These are phyloP conservation scores for Xanthostigma xanthostigma DNA, from an alignment of 2,888 invertebrate genomes.

Conservation along the genomic window DNA sequence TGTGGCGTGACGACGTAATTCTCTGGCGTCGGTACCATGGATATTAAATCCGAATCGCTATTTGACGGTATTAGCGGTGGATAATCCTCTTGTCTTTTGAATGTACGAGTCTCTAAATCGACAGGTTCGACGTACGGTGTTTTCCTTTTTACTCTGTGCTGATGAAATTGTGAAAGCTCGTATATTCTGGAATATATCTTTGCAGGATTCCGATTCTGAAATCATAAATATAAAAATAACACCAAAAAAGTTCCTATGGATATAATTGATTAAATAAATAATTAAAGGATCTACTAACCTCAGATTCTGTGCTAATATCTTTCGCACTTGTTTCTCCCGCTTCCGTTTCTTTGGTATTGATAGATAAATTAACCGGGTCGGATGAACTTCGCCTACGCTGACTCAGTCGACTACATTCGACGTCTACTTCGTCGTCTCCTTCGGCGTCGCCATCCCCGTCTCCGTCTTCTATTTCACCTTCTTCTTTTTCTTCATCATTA, in stretches of 20 bases:
- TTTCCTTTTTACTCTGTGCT: slow-evolving; percentile 42
- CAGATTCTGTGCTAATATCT: slow-evolving; percentile 19
- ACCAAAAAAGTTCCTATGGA: too few species aligned
- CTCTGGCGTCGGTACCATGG: slow-evolving; percentile 55
- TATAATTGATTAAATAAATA: too few species aligned
- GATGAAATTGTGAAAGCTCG: slow-evolving; percentile 30
- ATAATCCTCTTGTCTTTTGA: slow-evolving; percentile 51
- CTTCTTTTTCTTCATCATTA: slow-evolving; percentile 32
- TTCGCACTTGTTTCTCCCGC: slow-evolving; percentile 30
- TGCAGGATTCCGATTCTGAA: slow-evolving; percentile 17
- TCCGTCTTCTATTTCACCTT: slow-evolving; percentile 31
- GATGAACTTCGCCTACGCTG: slow-evolving; percentile 56
- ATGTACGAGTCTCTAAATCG: slow-evolving; percentile 48
- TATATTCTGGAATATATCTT: slow-evolving; percentile 44
- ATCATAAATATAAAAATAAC: too few species aligned
- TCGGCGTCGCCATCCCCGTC: slow-evolving; percentile 32
- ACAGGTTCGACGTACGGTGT: slow-evolving; percentile 49
- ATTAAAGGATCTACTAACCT: slow-evolving; percentile 14
- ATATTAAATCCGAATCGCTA: slow-evolving; percentile 48
- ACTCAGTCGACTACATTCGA: slow-evolving; percentile 30
- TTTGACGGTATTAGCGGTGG: slow-evolving; percentile 46
- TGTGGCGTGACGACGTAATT: slow-evolving; percentile 80
- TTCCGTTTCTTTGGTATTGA: slow-evolving; percentile 41
- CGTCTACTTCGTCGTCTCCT: slow-evolving; percentile 20
- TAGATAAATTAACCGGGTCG: slow-evolving; percentile 68